phyloP scores from a whole-genome alignment of 2,888 invertebrate genomes.

The Nymphalis urticae region DNA sequence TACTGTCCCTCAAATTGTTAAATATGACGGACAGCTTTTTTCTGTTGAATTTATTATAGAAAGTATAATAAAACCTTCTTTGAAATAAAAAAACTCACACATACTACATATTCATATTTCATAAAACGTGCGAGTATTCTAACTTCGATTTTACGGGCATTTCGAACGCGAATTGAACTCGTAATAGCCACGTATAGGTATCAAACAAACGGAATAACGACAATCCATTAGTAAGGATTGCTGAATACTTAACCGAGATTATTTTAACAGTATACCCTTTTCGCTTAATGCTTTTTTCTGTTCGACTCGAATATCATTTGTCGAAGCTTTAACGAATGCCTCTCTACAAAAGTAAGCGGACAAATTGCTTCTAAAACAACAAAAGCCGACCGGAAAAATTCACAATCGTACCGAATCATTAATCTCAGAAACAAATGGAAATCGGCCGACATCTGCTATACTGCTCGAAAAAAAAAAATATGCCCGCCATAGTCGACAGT shows the following conservation, averaged over 20 bases:
- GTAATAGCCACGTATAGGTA: slow-evolving; percentile 26
- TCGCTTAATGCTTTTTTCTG: slow-evolving; percentile 51
- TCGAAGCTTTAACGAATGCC: slow-evolving; percentile 77
- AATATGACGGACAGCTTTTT: too few species aligned
- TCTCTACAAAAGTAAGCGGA: slow-evolving; percentile 78
- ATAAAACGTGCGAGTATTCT: slow-evolving; percentile 9
- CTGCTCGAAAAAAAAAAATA: slow-evolving; percentile 70
- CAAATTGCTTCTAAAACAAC: slow-evolving; percentile 83
- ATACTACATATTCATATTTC: not conserved
- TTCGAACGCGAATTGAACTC: slow-evolving; percentile 19
- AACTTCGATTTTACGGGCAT: slow-evolving; percentile 13
- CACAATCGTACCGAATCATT: slow-evolving; percentile 82
- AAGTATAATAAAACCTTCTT: too few species aligned
- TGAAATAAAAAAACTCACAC: too few species aligned
- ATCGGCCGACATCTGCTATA: slow-evolving; percentile 81
- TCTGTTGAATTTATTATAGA: too few species aligned
- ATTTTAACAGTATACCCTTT: slow-evolving; percentile 37
- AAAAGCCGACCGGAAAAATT: slow-evolving; percentile 82
- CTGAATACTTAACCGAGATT: slow-evolving; percentile 40
- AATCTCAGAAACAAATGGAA: slow-evolving; percentile 82
- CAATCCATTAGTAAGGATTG: slow-evolving; percentile 37
- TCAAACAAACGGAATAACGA: slow-evolving; percentile 34
- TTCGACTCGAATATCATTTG: slow-evolving; percentile 72
- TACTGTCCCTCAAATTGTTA: too few species aligned
- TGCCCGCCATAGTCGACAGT: slow-evolving; percentile 80